Evolutionary conservation across 23 tunicate genomes (phyloP).

Genomic region (Ciona savignyi): DNA sequence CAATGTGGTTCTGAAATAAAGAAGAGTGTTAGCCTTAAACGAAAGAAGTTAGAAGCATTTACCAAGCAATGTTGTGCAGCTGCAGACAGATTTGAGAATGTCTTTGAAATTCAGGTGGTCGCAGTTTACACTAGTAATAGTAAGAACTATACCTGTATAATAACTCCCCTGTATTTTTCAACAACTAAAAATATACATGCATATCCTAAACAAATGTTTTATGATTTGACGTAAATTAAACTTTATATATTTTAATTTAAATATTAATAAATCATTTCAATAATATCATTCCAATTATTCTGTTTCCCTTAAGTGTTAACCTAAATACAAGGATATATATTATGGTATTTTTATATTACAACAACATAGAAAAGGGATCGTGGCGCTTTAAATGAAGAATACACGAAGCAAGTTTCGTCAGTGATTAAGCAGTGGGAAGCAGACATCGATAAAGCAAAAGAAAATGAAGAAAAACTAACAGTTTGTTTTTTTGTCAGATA

Average conservation of each 20-base stretch:
- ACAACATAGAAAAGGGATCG: constrained; percentile 35
- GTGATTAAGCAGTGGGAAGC: constrained; percentile 63
- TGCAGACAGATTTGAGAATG: constrained; percentile 32
- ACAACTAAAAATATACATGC: too few relatives aligned
- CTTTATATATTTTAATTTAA: too few relatives aligned
- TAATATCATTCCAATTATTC: too few relatives aligned
- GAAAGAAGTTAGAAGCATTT: constrained; percentile 52
- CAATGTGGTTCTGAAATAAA: constrained; percentile 62
- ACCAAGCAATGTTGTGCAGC: constrained; percentile 56
- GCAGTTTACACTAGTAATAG: not conserved
- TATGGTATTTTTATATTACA: not conserved
- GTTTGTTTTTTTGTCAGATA: constrained; percentile 11
- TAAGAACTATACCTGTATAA: not conserved
- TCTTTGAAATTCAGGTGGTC: constrained; percentile 45
- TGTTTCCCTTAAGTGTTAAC: too few relatives aligned
- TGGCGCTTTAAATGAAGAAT: constrained; percentile 44
- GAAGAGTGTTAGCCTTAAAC: constrained; percentile 42
- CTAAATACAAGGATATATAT: too few relatives aligned
- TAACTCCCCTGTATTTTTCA: too few relatives aligned
- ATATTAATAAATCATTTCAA: too few relatives aligned
- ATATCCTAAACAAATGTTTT: not conserved
- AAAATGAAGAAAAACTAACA: constrained; percentile 68
- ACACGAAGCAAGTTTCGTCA: constrained; percentile 47
- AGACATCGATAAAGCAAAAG: constrained; percentile 63
- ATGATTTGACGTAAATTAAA: too few relatives aligned